phyloP scores from a whole-genome alignment of 2,113 vertebrate species.

The Suncus etruscus region DNA sequence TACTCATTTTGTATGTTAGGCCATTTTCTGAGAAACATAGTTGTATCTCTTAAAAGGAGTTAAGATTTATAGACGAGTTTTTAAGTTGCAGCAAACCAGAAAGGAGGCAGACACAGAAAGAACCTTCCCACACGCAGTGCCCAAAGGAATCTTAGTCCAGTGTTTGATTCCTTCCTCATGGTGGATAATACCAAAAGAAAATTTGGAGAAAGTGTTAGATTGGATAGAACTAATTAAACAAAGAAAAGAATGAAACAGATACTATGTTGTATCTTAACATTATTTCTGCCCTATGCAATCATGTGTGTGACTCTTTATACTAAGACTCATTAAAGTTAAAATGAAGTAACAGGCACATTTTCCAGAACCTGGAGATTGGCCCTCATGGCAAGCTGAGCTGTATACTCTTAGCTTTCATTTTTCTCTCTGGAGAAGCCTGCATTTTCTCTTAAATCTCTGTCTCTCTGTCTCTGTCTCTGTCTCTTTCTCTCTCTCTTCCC shows the following conservation, averaged over 20 bases:
- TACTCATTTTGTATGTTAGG: not conserved
- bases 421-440: no score
- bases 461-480: no score
- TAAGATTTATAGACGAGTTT: not conserved
- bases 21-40: not conserved
- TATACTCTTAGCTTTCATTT: no score
- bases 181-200: not conserved
- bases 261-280: not conserved
- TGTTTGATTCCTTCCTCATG: not conserved
- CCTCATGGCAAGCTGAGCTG: no score
- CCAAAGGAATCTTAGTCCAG: not conserved
- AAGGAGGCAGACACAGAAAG: not conserved
- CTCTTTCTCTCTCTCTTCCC: no score
- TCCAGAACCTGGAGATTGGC: no score
- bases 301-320: not conserved
- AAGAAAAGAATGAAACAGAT: not conserved
- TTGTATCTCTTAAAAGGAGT: not conserved
- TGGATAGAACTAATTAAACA: not conserved
- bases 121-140: not conserved
- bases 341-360: not conserved
- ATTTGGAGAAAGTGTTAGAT: conserved; percentile 43
- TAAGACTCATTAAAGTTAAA: conserved; percentile 18
- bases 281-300: not conserved
- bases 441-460: no score
- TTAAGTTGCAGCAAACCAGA: not conserved